Evolutionary conservation across 1,140 invertebrate genomes (phyloP), one percentile per base, ranked within the genome.

Genomic region (Gerris buenoi): DNA sequence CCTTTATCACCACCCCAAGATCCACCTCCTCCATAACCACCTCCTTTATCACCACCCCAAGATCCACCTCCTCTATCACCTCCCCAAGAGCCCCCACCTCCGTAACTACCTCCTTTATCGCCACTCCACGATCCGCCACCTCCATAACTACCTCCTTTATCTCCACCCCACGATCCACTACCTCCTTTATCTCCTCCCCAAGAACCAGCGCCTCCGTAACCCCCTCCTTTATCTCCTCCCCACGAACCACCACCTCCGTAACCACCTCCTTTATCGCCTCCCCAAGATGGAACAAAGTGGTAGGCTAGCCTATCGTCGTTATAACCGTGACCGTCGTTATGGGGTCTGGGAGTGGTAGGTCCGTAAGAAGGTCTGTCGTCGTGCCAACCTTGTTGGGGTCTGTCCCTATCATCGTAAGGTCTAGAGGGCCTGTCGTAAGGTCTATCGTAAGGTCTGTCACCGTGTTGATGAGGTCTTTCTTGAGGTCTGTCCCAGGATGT

Each of bases 11-110:
- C n/a, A n/a, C n/a, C n/a, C n/a, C n/a, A n/a, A n/a, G n/a, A n/a
- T n/a, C 33, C 33, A 46, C 18, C 5, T 10, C 33, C 33, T 10
- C 33, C 33, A 18, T 22, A 5, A 5, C 59, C 3, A 22, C 59
- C 22, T n/a, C n/a, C 25, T 25, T 25, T 25, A 22, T 61, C n/a
- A 3, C 3, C 22, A 10, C 59, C 25, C 59, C 59, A 61, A 3
- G n/a, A 61, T 5, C n/a, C n/a, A n/a, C n/a, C n/a, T 25, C 59
- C 59, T 61, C 22, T 61, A 61, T 25, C 59, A 23, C 63, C 67
- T 57, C 65, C 56, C 15, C 68, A 26, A 3, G 58, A 46, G 22
- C 62, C 63, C 2, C 28, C 65, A 25, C 26, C 46, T 15, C 46
- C 23, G n/a, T n/a, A n/a, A 46, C 18, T 10, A 46, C 33, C 18